Conservation (phyloP, 2,797 vertebrate species). For the Enteromius fasciolatus region DNA sequence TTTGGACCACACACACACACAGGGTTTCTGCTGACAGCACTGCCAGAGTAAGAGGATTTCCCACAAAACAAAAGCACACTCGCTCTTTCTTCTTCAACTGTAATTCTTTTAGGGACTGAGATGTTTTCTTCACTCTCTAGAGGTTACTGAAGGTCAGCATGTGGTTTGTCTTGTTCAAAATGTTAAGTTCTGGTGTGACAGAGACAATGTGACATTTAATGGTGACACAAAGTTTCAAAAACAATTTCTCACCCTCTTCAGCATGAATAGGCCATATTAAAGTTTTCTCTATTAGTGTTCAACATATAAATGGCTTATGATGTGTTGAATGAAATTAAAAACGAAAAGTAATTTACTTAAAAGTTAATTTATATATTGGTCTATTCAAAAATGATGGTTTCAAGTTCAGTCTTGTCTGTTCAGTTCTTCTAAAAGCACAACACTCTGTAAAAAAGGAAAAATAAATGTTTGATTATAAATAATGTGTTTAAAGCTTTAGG, state of each 20-base stretch:
- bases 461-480: too few relatives aligned
- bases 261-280: neutral
- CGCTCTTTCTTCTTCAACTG: neutral
- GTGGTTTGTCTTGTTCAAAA: conserved; percentile 5
- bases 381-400: too few relatives aligned
- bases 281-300: neutral
- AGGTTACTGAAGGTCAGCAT: neutral
- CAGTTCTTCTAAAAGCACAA: too few relatives aligned
- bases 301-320: neutral
- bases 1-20: conserved; percentile 34
- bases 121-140: neutral
- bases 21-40: conserved; percentile 6
- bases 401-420: too few relatives aligned
- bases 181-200: neutral
- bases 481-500: too few relatives aligned
- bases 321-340: neutral
- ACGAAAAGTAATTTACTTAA: neutral
- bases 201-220: conserved; percentile 22
- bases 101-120: neutral
- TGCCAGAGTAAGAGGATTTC: conserved; percentile 20
- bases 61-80: conserved; percentile 18
- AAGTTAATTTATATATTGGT: neutral
- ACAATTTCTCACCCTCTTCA: neutral
- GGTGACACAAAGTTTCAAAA: conserved; percentile 10
- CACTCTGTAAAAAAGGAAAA: too few relatives aligned